phyloP scores from a whole-genome alignment of 2,888 invertebrate genomes.

The Scaptomyza caliginosa region DNA sequence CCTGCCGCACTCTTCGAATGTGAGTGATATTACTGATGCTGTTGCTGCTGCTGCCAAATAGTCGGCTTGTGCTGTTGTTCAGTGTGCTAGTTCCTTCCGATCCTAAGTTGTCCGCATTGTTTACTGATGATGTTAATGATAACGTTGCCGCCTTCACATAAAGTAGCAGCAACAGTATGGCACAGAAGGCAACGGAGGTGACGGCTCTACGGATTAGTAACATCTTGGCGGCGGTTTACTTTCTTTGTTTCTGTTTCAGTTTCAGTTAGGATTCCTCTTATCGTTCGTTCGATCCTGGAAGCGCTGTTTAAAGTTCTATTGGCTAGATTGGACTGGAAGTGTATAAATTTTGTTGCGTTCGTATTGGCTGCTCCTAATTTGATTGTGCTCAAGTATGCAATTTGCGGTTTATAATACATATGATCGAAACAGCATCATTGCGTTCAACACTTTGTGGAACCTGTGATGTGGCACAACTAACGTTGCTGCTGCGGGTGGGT shows the following conservation, averaged over 20 bases:
- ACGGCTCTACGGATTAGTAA: constrained; percentile 44
- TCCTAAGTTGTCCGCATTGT: constrained; percentile 10
- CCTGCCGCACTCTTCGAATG: constrained; percentile 46
- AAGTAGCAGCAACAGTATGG: constrained; percentile 67
- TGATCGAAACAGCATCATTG: constrained; percentile 50
- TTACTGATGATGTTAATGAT: constrained; percentile 25
- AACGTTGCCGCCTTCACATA: constrained; percentile 76
- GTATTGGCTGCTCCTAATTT: constrained; percentile 39
- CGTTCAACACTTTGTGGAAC: constrained; percentile 42
- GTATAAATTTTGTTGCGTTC: constrained; percentile 51
- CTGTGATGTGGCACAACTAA: constrained; percentile 26
- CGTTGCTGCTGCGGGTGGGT: constrained; percentile 5
- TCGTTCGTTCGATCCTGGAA: constrained; percentile 44
- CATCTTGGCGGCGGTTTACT: constrained; percentile 35
- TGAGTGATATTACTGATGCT: constrained; percentile 17
- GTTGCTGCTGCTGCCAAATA: neutral
- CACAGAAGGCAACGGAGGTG: constrained; percentile 53
- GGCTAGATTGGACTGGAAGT: constrained; percentile 44
- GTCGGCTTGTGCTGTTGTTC: constrained; percentile 21
- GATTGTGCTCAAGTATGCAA: constrained; percentile 25
- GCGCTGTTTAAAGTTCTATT: constrained; percentile 34
- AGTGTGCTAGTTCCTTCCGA: neutral
- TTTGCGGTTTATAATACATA: constrained; percentile 22
- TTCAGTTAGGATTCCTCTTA: neutral
- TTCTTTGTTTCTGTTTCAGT: neutral